Evolutionary conservation across 2,888 invertebrate genomes (phyloP), one percentile per base, ranked within the genome.

Genomic region (Apantesis nais): DNA sequence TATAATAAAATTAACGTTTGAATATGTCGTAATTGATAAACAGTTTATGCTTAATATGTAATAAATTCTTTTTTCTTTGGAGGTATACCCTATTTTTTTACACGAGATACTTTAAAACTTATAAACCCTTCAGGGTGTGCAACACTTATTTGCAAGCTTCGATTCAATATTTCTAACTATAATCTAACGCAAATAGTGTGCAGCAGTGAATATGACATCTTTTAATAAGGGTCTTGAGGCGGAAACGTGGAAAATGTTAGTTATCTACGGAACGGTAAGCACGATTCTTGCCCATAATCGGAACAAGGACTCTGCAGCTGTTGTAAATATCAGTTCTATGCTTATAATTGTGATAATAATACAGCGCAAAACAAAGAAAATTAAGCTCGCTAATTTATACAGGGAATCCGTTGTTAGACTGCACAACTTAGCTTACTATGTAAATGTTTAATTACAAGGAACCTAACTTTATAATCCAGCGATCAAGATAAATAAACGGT

Each of bases 191-290:
- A 72, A 74, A 67, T 75, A 74, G 62, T 67, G 69, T 66, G 73
- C 66, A 66, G 61, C 44, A 29, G n/a, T 86, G 86, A 88, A 84
- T 88, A 91, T 89, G 92, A 90, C 93, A 94, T 94, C 93, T 90
- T 93, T 91, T 90, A 92, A 92, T 94, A 93, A 89, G 91, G 91
- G 88, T 89, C 78, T 89, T 85, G 82, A 94, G 91, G 89, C 93
- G 94, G 95, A 95, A 94, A 94, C 90, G 89, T 92, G 88, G 92
- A 93, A 94, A 94, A 94, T 94, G 92, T 91, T 89, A 90, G 93
- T 92, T 92, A 94, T 94, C 90, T 91, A 90, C 88, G 81, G 86
- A 89, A 90, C 89, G 83, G 83, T 85, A 88, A 89, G 93, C 93
- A 94, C 94, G 94, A 94, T 89, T 93, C 92, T 90, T 91, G 90